Evolutionary conservation across 2,888 invertebrate genomes (phyloP), one percentile per base, ranked within the genome.

Genomic region (Leucoma salicis): DNA sequence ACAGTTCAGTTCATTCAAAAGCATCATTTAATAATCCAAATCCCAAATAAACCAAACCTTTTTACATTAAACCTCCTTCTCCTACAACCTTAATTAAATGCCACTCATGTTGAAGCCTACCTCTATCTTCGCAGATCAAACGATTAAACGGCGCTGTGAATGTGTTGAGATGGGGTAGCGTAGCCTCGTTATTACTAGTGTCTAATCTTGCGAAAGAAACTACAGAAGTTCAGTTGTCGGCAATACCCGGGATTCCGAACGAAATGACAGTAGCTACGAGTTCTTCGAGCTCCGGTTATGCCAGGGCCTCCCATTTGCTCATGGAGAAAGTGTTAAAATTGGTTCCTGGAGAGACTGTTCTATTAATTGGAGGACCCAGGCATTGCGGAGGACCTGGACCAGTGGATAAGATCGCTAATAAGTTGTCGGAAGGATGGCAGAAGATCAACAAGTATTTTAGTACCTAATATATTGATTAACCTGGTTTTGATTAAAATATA

Each of bases 61-160:
- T 32, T 44, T 29, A 14, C 28, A 36, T 36, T 21, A 29, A 25
- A 10, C 35, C 16, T 16, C 29, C 7, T 13, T 33, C 42, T 29
- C 42, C 32, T 24, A 28, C 27, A 7, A 13, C 2, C 34, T 35
- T 42, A 21, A 35, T 42, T 42, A 40, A 35, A 28, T 35, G 39
- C 28, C 39, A 46, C 42, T 42, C 43, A 39, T 15, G 0, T 7
- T 15, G n/a, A 42, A 29, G 4, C 2, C 11, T 13, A 12, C 8
- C 15, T 14, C 15, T 37, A 36, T 42, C 15, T 42, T 34, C 35
- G 12, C 69, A 91, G 79, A 91, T 92, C 44, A 92, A 91, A 41
- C 91, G 92, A 39, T 84, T 92, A 31, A 92, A 91, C 40, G 82
- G 74, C 3, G 81, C 81, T 0, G 40, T 87, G 21, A 72, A 76